These are phyloP conservation scores for Trimorus sp. DNA, from an alignment of 2,888 invertebrate genomes.

Conservation along the genomic window DNA sequence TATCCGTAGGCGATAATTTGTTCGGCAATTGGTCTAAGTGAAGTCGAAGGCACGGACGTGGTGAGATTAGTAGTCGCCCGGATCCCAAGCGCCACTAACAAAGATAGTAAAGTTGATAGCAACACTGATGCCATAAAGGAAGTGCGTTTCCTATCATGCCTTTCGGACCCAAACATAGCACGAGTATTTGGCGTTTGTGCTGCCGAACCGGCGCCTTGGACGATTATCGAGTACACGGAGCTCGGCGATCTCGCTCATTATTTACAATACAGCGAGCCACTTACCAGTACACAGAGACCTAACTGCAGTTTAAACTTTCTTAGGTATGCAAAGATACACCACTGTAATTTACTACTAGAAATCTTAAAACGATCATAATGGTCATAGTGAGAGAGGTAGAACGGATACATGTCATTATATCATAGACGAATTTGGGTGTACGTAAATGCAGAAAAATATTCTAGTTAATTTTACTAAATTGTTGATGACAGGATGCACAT, in stretches of 20 bases:
- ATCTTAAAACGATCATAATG: no score
- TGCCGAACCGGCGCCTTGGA: conserved; percentile 84
- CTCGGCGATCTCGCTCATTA: conserved; percentile 89
- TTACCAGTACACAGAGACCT: conserved; percentile 78
- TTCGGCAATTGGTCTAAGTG: conserved; percentile 83
- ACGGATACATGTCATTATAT: no score
- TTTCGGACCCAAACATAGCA: conserved; percentile 87
- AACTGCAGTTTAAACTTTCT: conserved; percentile 80
- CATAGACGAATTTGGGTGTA: no score
- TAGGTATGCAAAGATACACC: conserved; percentile 71
- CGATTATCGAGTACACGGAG: conserved; percentile 88
- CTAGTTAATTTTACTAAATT: no score
- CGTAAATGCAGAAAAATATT: no score
- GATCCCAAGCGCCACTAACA: conserved; percentile 79
- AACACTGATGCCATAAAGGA: conserved; percentile 84
- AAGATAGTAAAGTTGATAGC: conserved; percentile 80
- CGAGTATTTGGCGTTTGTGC: conserved; percentile 85
- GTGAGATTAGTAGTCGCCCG: conserved; percentile 83
- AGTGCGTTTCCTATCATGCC: conserved; percentile 86
- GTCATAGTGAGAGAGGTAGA: no score
- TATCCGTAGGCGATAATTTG: conserved; percentile 83
- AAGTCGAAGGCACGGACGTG: conserved; percentile 80
- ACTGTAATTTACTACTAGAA: no score
- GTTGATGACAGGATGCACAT: no score
- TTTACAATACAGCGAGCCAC: conserved; percentile 82